A percentile compares a stretch with the other conserved stretches of the same genome.
Evolutionary conservation across 2,888 invertebrate species (phyloP).

Genomic region (Orchestes rusci): DNA sequence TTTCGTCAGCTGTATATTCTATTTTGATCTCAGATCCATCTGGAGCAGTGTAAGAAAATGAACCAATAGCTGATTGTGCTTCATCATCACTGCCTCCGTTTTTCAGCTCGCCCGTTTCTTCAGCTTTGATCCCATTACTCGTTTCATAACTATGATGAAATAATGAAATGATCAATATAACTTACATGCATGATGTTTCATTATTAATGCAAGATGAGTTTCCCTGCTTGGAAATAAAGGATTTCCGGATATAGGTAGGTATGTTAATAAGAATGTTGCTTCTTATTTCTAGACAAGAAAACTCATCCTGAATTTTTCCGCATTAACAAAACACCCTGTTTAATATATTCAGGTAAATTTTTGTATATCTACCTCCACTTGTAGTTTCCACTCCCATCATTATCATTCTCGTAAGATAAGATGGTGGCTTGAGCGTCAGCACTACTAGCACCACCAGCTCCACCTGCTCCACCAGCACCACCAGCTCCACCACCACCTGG

Average conservation of each 20-base stretch:
- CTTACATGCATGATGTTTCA: too few species aligned
- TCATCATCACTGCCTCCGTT: slow-evolving; percentile 53
- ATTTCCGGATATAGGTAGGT: too few species aligned
- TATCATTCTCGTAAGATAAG: slow-evolving; percentile 51
- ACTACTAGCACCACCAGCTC: slow-evolving; percentile 32
- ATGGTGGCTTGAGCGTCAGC: slow-evolving; percentile 48
- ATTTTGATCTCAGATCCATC: slow-evolving; percentile 55
- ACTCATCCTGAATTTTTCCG: too few species aligned
- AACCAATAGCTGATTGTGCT: slow-evolving; percentile 51
- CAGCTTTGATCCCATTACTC: slow-evolving; percentile 55
- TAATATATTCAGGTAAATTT: too few species aligned
- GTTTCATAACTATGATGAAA: slow-evolving; percentile 54
- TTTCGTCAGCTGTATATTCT: slow-evolving; percentile 59
- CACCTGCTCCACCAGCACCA: slow-evolving; percentile 33
- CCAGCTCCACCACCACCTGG: slow-evolving; percentile 30
- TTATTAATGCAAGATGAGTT: too few species aligned
- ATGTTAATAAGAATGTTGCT: too few species aligned
- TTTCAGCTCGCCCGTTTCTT: slow-evolving; percentile 56
- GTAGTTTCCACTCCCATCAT: slow-evolving; percentile 53
- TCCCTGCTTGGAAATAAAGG: too few species aligned
- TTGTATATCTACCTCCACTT: slow-evolving; percentile 42
- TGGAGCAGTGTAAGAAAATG: slow-evolving; percentile 57
- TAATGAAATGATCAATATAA: too few species aligned
- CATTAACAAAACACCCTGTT: too few species aligned
- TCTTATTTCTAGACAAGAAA: too few species aligned